Evolutionary conservation across 1,140 invertebrate species (phyloP), one percentile per base, ranked within the genome.

Genomic region (Trichomalopsis sarcophagae): DNA sequence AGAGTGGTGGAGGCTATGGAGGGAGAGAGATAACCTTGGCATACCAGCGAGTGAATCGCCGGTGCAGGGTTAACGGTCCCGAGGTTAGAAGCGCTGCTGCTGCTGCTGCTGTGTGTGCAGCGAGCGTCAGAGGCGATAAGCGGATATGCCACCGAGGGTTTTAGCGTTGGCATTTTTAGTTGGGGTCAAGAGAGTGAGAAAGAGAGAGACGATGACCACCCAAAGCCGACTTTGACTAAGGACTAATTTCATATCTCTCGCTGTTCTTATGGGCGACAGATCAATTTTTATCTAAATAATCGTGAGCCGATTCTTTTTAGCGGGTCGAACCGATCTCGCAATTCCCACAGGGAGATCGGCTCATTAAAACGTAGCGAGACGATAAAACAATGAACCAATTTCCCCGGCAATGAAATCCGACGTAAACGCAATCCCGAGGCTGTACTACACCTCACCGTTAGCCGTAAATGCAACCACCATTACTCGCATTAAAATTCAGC

Each of bases 51-150:
- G 50, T 9, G 55, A 83, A 78, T 78, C 68, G 40, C 44, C 30
- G 44, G 27, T 73, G 78, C 79, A 86, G 81, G 86, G 87, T 88
- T 88, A 88, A 87, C 81, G 84, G 85, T 88, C 84, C 86, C 55
- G 73, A 78, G 50, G 76, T 73, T 27, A 84, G 69, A 55, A 55
- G 55, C 69, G 75, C 10, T 75, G 66, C 62, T 23, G 82, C 47
- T n/a, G 44, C 81, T 69, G 10, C 69, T 68, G 80, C 47, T 62
- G 84, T 84, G 87, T 62, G 84, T 82, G 87, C 83, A 75, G 62
- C 83, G 71, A 81, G 82, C 74, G 21, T n/a, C 55, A 62, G 17
- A 82, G 76, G 85, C 36, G 36, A 81, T 80, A 80, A 80, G 62
- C 30, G 62, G n/a, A 36, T 47, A 81, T 50, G 27, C 75, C 23